Conservation (phyloP, 2,888 invertebrate genomes). For the Nephrotoma appendiculata region DNA sequence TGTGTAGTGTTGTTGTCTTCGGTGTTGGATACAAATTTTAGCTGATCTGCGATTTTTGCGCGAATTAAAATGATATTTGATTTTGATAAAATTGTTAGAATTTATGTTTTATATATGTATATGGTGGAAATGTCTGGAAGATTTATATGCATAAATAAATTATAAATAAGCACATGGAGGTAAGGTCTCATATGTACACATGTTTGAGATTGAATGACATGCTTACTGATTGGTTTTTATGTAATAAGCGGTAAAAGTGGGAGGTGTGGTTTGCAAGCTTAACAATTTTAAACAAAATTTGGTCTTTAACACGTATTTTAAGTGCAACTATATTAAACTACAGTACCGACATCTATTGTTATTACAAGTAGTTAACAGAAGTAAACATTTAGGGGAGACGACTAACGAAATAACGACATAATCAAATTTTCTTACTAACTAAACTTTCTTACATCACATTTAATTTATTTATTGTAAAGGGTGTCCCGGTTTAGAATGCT, state of each 20-base stretch:
- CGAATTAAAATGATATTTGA: not conserved
- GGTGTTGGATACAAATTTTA: not conserved
- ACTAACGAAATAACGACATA: too few species aligned
- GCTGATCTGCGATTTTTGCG: not conserved
- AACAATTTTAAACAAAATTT: too few species aligned
- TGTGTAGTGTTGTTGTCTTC: not conserved
- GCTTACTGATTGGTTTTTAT: not conserved
- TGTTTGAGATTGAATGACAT: not conserved
- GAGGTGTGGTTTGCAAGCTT: too few species aligned
- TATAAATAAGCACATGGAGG: not conserved
- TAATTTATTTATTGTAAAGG: too few species aligned
- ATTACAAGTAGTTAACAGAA: too few species aligned
- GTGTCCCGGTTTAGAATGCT: too few species aligned
- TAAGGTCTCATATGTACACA: not conserved
- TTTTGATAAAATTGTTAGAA: not conserved
- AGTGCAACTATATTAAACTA: too few species aligned
- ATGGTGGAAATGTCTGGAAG: not conserved
- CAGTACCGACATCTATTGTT: too few species aligned
- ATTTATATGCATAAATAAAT: not conserved
- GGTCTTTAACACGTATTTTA: too few species aligned
- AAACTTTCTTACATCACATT: too few species aligned
- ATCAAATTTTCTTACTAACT: too few species aligned
- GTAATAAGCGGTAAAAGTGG: not conserved
- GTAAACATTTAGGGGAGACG: too few species aligned
- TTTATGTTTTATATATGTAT: not conserved